A percentile compares a stretch with the other conserved stretches of the same genome.
These are phyloP conservation scores for Hydriomena furcata DNA, from an alignment of 2,888 invertebrate species.

Conservation along the genomic window DNA sequence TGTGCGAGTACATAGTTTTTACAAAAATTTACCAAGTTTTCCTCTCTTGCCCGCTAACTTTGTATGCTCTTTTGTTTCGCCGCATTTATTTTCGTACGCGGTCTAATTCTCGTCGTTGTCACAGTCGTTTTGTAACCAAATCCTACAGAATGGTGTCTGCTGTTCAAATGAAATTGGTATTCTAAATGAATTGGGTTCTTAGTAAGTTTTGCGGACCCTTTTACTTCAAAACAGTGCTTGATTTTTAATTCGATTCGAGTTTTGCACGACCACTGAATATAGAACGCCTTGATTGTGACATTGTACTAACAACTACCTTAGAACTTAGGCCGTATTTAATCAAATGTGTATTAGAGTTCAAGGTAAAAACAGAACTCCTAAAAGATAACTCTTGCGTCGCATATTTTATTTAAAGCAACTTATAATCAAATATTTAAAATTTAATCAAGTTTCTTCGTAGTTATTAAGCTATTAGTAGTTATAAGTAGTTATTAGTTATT, in stretches of 20 bases:
- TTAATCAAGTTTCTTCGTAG: neutral
- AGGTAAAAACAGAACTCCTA: too few species aligned
- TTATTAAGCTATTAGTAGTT: too few species aligned
- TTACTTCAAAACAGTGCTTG: conserved; percentile 54
- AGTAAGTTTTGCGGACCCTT: conserved; percentile 57
- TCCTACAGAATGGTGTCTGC: conserved; percentile 76
- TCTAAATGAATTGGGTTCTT: conserved; percentile 70
- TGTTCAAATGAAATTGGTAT: conserved; percentile 77
- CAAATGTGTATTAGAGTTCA: too few species aligned
- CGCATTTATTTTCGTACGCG: conserved; percentile 80
- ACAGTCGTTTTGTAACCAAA: conserved; percentile 79
- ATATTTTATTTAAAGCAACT: too few species aligned
- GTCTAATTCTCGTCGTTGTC: conserved; percentile 80
- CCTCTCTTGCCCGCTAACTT: conserved; percentile 52
- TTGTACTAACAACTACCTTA: too few species aligned
- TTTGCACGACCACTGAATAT: conserved; percentile 31
- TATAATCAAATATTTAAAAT: neutral
- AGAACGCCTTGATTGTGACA: conserved; percentile 21
- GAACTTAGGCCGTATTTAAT: too few species aligned
- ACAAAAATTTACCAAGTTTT: conserved; percentile 14
- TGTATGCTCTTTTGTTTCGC: conserved; percentile 74
- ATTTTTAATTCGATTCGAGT: conserved; percentile 67
- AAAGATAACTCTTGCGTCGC: too few species aligned
- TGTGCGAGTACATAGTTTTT: too few species aligned
- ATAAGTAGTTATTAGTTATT: too few species aligned